Percentiles rank a stretch among this genome's conserved stretches.
Evolutionary conservation across 2,797 vertebrate genomes (phyloP).

Genomic region (Streptopelia turtur): DNA sequence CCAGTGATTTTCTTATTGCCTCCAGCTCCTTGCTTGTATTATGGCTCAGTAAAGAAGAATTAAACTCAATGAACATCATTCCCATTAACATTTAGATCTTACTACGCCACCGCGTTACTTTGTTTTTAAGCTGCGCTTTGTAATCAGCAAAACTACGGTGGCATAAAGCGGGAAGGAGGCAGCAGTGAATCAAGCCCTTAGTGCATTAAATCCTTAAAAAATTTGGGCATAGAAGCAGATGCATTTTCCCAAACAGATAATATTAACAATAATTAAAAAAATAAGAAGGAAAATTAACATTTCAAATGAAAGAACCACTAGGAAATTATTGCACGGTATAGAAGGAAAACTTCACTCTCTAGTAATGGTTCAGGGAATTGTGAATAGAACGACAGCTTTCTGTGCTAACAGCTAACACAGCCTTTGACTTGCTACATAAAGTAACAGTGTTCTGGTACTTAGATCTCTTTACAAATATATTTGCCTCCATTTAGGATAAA

Average conservation of each 20-base stretch:
- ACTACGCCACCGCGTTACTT: not conserved
- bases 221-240: not conserved
- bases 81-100: slow-evolving; percentile 42
- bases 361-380: not conserved
- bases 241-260: not conserved
- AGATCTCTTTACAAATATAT: not conserved
- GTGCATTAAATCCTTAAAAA: not conserved
- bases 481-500: not conserved
- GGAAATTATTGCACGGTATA: not conserved
- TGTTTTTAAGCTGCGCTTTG: not conserved
- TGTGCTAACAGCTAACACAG: not conserved
- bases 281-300: not conserved
- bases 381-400: not conserved
- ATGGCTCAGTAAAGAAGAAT: slow-evolving; percentile 3
- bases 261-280: not conserved
- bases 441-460: not conserved
- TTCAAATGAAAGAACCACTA: not conserved
- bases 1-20: not conserved
- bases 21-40: not conserved
- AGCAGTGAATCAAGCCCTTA: not conserved
- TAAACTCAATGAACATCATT: slow-evolving; percentile 1
- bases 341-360: not conserved
- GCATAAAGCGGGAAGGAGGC: not conserved
- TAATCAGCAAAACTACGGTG: not conserved
- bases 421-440: not conserved